Base-by-base conservation (phyloP, 2,113 vertebrate genomes). In the Pygoscelis antarcticus region DNA sequence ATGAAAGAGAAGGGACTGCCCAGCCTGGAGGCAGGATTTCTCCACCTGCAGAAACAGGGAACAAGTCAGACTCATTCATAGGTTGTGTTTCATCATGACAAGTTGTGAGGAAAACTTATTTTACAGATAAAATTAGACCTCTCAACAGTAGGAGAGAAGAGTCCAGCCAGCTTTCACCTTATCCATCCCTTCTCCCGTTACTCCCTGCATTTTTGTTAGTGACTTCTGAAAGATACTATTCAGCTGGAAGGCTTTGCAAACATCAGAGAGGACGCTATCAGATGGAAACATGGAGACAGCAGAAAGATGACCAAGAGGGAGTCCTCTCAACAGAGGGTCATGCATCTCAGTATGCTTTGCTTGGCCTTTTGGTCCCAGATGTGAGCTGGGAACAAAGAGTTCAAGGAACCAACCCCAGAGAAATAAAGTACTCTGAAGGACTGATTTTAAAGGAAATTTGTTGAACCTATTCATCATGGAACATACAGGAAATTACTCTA, bases 401-500 rank as follows among this genome's bases (percentile, higher is more conserved):
- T 66, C 32, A 70, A 93, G 61, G 60, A 95, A 78, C 44, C 9
- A 93, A 36, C 9, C 44, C 55, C 32, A 64, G 55, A 60, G 32
- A 87, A 78, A 87, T 55, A 42, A 95, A 38, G 51, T 75, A 55
- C 23, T 78, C 38, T 0, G 1, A 58, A 79, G 60, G 38, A 55
- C 8, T 30, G 32, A 81, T 78, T 89, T 83, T 70, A 75, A 90
- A 55, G 70, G 65, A 91, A 84, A 75, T 54, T 54, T 81, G 22
- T 83, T 87, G 38, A 64, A 79, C 8, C 38, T 84, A 27, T 64
- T 94, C 87, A 92, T 96, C 89, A 71, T 36, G 61, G 46, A 87
- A 55, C 65, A 71, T 51, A 52, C 65, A 93, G 87, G 91, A 96
- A 96, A 94, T 87, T 60, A 89, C 84, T 79, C 91, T 84, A n/a